phyloP scores from a whole-genome alignment of 2,797 vertebrate species.

The Mus minutoides region DNA sequence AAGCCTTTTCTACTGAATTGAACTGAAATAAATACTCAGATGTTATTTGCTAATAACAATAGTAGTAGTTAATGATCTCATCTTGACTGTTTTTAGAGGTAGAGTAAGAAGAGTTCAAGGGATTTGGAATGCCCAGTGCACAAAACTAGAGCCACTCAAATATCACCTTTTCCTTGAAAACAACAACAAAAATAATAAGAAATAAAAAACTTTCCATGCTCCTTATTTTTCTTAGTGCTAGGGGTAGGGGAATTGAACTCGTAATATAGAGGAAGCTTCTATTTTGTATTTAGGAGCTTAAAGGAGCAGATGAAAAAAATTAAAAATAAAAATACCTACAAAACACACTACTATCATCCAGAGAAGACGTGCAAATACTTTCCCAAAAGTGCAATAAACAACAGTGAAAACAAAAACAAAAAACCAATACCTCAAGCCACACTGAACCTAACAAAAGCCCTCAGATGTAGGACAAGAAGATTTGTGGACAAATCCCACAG shows the following conservation, averaged over 20 bases:
- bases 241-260: not conserved
- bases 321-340: not conserved
- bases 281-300: not conserved
- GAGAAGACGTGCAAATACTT: conserved; percentile 8
- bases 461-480: not conserved
- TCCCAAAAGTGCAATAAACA: not conserved
- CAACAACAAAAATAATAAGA: not conserved
- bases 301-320: not conserved
- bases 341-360: not conserved
- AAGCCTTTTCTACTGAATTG: not conserved
- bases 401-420: not conserved
- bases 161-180: not conserved
- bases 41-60: not conserved
- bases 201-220: not conserved
- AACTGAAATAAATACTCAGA: not conserved
- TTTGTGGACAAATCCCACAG: not conserved
- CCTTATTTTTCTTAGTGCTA: conserved; percentile 6
- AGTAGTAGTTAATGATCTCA: not conserved
- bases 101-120: not conserved
- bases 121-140: not conserved
- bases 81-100: not conserved
- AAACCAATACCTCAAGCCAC: not conserved
- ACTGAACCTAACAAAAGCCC: not conserved
- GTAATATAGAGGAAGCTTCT: not conserved
- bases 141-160: not conserved